Evolutionary conservation across 2,113 vertebrate species (phyloP), one percentile per base, ranked within the genome.

Genomic region (Galbula dea): DNA sequence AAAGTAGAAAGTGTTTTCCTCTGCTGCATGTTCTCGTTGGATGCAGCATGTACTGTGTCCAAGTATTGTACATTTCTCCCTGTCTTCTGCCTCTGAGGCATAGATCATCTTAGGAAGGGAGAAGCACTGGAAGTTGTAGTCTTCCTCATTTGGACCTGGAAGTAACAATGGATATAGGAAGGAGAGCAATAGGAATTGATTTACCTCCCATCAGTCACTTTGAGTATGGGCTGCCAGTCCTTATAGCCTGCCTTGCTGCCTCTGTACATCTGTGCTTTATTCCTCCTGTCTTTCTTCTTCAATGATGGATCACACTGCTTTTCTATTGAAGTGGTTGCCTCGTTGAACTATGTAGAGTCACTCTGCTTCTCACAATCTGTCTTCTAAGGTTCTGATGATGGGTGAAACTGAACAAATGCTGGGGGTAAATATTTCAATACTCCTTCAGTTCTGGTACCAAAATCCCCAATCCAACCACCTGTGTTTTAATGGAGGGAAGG

Each of bases 1-100:
- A 95, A 75, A 88, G 48, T 61, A 96, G 92, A 95, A 97, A 96
- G 73, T 51, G 2, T 88, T 96, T 96, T 89, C 86, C 75, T 75
- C 63, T 79, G 86, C 81, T 95, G 63, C n/a, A 14, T 51, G 39
- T 37, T 37, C 88, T 91, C 9, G 77, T 95, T 80, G 88, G 89
- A 92, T 7, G 3, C 27, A 6, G 51, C 7, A 0, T 94, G 96
- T 48, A 30, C 75, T 93, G 26, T 66, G 80, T 93, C 91, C 48
- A 29, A 37, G 55, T 65, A 48, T 78, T 88, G 45, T 61, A 4
- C 7, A 0, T 65, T 92, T 87, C 32, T 93, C 27, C 18, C 23
- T 41, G 11, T 36, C n/a, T 34, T 78, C 72, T 62, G 3, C 48
- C 20, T 78, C 61, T 37, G 46, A 58, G 23, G 15, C 19, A 10